Percentiles rank a stretch among this genome's conserved stretches.
phyloP scores from a whole-genome alignment of 2,113 vertebrate genomes.

The Bufo bufo region DNA sequence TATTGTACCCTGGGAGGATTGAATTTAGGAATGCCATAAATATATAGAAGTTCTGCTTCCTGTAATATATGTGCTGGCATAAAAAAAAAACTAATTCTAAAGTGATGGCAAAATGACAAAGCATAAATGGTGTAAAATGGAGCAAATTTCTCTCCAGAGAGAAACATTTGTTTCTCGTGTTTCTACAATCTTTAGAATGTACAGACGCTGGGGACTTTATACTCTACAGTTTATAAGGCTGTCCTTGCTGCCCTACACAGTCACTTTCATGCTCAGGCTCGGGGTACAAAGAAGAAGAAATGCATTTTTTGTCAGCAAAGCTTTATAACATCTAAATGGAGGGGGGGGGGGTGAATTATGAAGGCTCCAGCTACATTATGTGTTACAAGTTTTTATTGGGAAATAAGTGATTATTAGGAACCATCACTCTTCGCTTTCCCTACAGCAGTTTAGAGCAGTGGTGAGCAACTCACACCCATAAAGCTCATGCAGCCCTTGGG shows the following conservation, averaged over 20 bases:
- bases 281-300: slow-evolving; percentile 10
- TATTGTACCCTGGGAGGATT: neutral
- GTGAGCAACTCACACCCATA: neutral
- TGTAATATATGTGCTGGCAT: slow-evolving; percentile 12
- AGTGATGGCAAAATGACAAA: slow-evolving; percentile 10
- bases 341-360: neutral
- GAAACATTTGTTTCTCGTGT: slow-evolving; percentile 5
- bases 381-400: neutral
- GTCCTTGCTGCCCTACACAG: neutral
- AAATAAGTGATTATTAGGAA: neutral
- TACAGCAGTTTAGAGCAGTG: neutral
- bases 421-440: neutral
- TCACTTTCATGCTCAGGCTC: slow-evolving; percentile 13
- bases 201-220: neutral
- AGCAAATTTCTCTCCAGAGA: slow-evolving; percentile 23
- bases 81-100: neutral
- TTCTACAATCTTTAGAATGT: slow-evolving; percentile 17
- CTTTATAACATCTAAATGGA: neutral
- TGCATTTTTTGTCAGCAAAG: neutral
- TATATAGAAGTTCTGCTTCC: slow-evolving; percentile 17
- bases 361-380: neutral
- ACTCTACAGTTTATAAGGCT: neutral
- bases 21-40: slow-evolving; percentile 31
- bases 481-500: too few relatives aligned
- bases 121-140: slow-evolving; percentile 11